These are phyloP conservation scores for Rhabdomys pumilio DNA, from an alignment of 2,797 vertebrate species.

Conservation along the genomic window DNA sequence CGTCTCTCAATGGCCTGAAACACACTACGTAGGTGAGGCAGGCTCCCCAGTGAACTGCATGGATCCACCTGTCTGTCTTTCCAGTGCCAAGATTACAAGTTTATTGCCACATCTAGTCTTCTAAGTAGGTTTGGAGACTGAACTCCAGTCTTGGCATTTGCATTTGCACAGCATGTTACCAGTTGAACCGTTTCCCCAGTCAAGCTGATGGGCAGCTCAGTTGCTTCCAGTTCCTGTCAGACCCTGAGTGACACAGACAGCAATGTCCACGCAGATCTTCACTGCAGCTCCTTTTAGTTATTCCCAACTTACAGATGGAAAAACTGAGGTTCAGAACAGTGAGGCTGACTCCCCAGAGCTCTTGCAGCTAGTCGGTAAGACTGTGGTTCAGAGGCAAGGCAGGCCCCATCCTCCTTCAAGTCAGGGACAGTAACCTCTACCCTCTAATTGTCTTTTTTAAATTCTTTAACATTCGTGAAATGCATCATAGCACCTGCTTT, in stretches of 20 bases:
- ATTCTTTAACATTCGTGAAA: background rate
- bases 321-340: background rate
- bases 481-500: rapidly evolving
- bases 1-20: background rate
- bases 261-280: background rate
- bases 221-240: background rate
- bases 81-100: background rate
- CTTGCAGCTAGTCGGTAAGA: background rate
- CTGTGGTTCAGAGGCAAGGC: rapidly evolving
- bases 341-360: background rate
- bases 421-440: rapidly evolving
- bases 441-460: background rate
- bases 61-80: too few species aligned
- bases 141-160: background rate
- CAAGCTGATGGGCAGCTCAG: background rate
- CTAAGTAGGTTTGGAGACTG: background rate
- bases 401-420: background rate
- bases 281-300: background rate
- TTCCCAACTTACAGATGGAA: background rate
- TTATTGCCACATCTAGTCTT: background rate
- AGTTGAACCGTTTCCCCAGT: background rate
- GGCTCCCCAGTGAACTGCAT: background rate
- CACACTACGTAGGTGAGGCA: background rate
- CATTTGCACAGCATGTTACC: too few species aligned
- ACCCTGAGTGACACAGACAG: background rate